Conservation (phyloP, 1,140 invertebrate species). For the Heterodera carotae region DNA sequence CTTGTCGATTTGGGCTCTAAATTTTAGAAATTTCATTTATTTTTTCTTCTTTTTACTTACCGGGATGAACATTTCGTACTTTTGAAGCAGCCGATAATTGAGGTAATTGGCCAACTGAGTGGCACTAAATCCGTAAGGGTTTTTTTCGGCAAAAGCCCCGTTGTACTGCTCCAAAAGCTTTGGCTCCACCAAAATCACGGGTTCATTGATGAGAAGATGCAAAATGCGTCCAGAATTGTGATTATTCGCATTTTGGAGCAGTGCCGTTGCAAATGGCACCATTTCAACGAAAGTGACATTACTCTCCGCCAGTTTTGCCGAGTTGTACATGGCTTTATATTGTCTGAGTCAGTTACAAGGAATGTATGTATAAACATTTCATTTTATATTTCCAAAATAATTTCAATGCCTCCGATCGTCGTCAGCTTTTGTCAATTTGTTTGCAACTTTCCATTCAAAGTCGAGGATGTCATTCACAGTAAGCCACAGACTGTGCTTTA, state of each 20-base stretch:
- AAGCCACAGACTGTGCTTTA: not conserved
- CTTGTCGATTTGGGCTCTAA: not conserved
- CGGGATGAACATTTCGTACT: not conserved
- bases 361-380: not conserved
- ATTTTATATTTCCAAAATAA: too few relatives aligned
- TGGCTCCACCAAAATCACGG: constrained; percentile 25
- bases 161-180: constrained; percentile 29
- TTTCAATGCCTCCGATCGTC: constrained; percentile 2
- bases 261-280: not conserved
- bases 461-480: constrained; percentile 11
- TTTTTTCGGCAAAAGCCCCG: constrained; percentile 4
- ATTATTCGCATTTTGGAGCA: not conserved
- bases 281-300: not conserved
- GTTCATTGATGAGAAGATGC: not conserved
- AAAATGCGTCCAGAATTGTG: not conserved
- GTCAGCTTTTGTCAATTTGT: constrained; percentile 21
- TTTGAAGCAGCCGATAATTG: not conserved
- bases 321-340: not conserved
- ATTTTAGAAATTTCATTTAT: not conserved
- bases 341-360: not conserved
- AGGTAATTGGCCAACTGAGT: constrained; percentile 21
- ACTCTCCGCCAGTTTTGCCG: not conserved
- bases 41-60: not conserved
- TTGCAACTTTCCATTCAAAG: constrained; percentile 19
- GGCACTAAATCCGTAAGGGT: not conserved